phyloP scores from a whole-genome alignment of 2,113 vertebrate species.

The Leucoraja erinaceus region DNA sequence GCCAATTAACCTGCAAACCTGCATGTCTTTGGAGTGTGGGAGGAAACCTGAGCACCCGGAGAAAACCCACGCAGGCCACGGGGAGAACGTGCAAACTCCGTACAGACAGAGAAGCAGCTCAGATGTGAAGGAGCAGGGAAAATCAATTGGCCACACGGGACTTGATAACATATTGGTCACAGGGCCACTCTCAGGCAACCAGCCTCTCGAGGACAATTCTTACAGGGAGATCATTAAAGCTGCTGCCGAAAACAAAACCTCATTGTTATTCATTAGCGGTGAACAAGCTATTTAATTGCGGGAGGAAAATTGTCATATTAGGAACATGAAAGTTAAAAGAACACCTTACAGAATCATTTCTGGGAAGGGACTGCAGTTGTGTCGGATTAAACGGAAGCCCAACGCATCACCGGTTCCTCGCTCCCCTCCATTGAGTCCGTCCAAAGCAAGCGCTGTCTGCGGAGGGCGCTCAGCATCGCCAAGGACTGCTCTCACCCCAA shows the following conservation, averaged over 20 bases:
- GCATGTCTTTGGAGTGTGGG: no score
- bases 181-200: not conserved
- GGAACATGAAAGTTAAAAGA: slow-evolving; percentile 7
- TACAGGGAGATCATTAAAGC: slow-evolving; percentile 8
- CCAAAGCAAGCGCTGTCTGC: no score
- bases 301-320: slow-evolving; percentile 35
- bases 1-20: no score
- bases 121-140: not conserved
- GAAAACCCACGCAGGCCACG: no score
- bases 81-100: no score
- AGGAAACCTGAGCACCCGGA: no score
- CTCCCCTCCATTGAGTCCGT: no score
- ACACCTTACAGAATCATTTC: not conserved
- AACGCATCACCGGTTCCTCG: no score
- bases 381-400: no score
- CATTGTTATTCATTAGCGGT: slow-evolving; percentile 34
- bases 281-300: slow-evolving; percentile 22
- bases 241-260: not conserved
- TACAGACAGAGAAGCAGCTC: not conserved
- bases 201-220: not conserved
- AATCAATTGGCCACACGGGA: slow-evolving; percentile 10
- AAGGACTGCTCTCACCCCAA: no score
- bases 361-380: no score
- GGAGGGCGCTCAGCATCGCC: no score
- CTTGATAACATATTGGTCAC: not conserved